phyloP scores from a whole-genome alignment of 2,797 vertebrate species.

The Clarias platycephalus region DNA sequence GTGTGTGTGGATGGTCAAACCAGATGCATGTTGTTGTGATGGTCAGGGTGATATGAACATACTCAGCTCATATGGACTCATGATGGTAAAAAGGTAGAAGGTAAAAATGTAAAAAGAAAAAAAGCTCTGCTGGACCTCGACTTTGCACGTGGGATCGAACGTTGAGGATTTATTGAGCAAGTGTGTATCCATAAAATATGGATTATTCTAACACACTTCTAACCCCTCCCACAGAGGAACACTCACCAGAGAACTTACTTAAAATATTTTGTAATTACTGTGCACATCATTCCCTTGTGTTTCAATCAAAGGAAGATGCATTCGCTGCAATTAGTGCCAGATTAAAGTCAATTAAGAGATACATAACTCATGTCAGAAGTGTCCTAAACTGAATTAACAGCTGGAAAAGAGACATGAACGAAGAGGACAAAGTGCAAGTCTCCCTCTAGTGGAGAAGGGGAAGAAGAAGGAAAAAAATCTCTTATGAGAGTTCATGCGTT shows the following conservation, averaged over 20 bases:
- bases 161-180: background rate
- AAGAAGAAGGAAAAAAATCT: slow-evolving; percentile 17
- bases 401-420: slow-evolving; percentile 3
- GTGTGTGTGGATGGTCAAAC: slow-evolving; percentile 71
- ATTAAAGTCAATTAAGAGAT: slow-evolving; percentile 30
- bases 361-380: slow-evolving; percentile 7
- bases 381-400: slow-evolving; percentile 28
- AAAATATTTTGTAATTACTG: slow-evolving; percentile 21
- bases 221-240: background rate
- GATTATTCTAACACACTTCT: slow-evolving; percentile 7
- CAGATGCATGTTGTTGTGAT: slow-evolving; percentile 67
- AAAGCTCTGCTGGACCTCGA: too few relatives aligned
- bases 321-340: slow-evolving; percentile 26
- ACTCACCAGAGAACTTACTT: slow-evolving; percentile 10
- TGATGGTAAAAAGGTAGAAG: slow-evolving; percentile 22
- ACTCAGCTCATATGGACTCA: slow-evolving; percentile 48
- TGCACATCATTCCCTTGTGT: background rate
- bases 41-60: slow-evolving; percentile 67
- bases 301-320: slow-evolving; percentile 32
- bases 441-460: slow-evolving; percentile 70
- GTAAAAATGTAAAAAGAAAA: slow-evolving; percentile 32
- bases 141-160: slow-evolving; percentile 11
- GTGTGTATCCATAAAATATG: background rate
- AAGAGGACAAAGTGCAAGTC: slow-evolving; percentile 47
- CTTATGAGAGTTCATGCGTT: slow-evolving; percentile 26